Evolutionary conservation across 2,113 vertebrate species (phyloP).

Genomic region (Laterallus jamaicensis): DNA sequence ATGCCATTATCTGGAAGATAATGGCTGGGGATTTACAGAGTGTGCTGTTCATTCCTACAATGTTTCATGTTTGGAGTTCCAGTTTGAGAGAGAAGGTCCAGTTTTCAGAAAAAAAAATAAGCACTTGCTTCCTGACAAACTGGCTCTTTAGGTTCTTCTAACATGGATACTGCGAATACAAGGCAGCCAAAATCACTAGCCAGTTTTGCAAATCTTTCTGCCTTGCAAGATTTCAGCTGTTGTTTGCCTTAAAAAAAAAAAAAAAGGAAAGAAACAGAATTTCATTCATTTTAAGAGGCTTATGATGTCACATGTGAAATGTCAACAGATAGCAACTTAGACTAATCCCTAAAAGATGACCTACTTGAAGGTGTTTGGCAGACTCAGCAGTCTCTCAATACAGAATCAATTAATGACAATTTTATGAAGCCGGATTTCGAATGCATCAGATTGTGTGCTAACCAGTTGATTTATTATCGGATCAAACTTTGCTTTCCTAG

Average conservation of each 20-base stretch:
- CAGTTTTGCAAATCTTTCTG: not conserved
- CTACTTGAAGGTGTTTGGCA: conserved; percentile 68
- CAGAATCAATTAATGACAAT: not conserved
- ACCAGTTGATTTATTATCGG: not conserved
- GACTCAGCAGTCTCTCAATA: not conserved
- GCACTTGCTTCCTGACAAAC: not conserved
- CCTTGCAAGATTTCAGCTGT: conserved; percentile 5
- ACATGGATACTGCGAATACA: not conserved
- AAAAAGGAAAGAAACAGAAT: not conserved
- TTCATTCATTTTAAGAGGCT: conserved; percentile 67
- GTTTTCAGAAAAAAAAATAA: not conserved
- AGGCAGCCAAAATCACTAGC: not conserved
- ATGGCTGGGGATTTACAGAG: not conserved
- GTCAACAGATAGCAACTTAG: conserved; percentile 61
- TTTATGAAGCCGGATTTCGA: conserved; percentile 15
- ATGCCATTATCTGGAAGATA: not conserved
- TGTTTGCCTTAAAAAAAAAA: not conserved
- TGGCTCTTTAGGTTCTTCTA: not conserved
- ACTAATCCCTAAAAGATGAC: conserved; percentile 67
- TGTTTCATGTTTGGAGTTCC: not conserved
- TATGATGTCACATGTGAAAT: conserved; percentile 67
- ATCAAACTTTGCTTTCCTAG: conserved; percentile 7
- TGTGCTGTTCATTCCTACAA: not conserved
- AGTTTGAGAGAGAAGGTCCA: not conserved
- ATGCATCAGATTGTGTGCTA: conserved; percentile 11